Evolutionary conservation across 2,888 invertebrate species (phyloP).

Genomic region (Leistus spinibarbis): DNA sequence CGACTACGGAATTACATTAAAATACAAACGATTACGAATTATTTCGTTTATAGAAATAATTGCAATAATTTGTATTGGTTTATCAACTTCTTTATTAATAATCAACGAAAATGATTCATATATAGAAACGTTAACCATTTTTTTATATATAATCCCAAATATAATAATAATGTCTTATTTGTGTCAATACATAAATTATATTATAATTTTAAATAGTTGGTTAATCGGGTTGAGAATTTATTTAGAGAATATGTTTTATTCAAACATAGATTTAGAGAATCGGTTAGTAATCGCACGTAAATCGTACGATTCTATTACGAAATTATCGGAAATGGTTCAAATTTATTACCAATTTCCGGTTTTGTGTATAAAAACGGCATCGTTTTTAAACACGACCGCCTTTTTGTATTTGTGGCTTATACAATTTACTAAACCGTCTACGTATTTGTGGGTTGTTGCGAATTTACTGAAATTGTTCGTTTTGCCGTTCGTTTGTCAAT

Average conservation of each 20-base stretch:
- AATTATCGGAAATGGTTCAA: conserved; percentile 10
- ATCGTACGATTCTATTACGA: conserved; percentile 11
- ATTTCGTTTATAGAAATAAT: conserved; percentile 6
- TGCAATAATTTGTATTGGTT: background rate
- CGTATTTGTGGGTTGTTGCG: conserved; percentile 2
- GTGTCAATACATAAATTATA: conserved; percentile 26
- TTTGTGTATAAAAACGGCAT: conserved; percentile 15
- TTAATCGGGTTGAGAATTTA: background rate
- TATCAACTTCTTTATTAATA: background rate
- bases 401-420: conserved; percentile 13
- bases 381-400: conserved; percentile 22
- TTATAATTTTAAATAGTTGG: conserved; percentile 15
- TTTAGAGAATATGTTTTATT: conserved; percentile 13
- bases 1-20: conserved; percentile 18
- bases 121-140: background rate
- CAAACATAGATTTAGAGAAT: conserved; percentile 1
- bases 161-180: conserved; percentile 14
- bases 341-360: conserved; percentile 21
- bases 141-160: conserved; percentile 28
- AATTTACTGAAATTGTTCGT: conserved; percentile 18
- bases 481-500: conserved; percentile 11
- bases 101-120: background rate
- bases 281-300: conserved; percentile 7
- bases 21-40: conserved; percentile 2
- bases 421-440: background rate